Conservation (phyloP, 2,113 vertebrate genomes). For the Brachyhypopomus gauderio region DNA sequence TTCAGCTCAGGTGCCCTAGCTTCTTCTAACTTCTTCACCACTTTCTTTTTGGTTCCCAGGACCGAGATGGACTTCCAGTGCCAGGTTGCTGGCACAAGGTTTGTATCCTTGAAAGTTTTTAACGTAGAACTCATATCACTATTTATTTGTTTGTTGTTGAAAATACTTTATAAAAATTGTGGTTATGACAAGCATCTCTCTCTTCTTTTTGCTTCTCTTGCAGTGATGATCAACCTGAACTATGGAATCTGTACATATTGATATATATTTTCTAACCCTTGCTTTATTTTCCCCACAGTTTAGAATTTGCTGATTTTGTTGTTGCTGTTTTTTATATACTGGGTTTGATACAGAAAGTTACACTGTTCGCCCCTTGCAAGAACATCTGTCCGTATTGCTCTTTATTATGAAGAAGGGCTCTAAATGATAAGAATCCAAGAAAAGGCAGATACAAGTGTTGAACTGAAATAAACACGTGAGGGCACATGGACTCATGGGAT, state of each 20-base stretch:
- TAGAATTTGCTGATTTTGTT: slow-evolving; percentile 72
- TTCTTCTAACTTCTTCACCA: background rate
- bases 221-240: slow-evolving; percentile 87
- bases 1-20: background rate
- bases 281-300: slow-evolving; percentile 58
- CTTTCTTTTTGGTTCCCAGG: slow-evolving; percentile 74
- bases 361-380: slow-evolving; percentile 12
- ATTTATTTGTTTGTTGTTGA: background rate
- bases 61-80: slow-evolving; percentile 90
- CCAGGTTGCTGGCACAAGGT: slow-evolving; percentile 98
- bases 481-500: slow-evolving; percentile 39
- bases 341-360: slow-evolving; percentile 63
- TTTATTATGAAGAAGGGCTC: slow-evolving; percentile 34
- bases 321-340: slow-evolving; percentile 92
- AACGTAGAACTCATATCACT: background rate
- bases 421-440: slow-evolving; percentile 27
- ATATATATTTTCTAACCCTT: slow-evolving; percentile 80
- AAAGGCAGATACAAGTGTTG: background rate
- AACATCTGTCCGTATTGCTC: slow-evolving; percentile 32
- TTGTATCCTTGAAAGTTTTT: slow-evolving; percentile 39
- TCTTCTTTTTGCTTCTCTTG: slow-evolving; percentile 69
- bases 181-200: background rate
- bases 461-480: slow-evolving; percentile 11
- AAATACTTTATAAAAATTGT: background rate
- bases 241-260: slow-evolving; percentile 85